Conservation (phyloP, 2,797 vertebrate species). For the Buphagus erythrorhynchus region DNA sequence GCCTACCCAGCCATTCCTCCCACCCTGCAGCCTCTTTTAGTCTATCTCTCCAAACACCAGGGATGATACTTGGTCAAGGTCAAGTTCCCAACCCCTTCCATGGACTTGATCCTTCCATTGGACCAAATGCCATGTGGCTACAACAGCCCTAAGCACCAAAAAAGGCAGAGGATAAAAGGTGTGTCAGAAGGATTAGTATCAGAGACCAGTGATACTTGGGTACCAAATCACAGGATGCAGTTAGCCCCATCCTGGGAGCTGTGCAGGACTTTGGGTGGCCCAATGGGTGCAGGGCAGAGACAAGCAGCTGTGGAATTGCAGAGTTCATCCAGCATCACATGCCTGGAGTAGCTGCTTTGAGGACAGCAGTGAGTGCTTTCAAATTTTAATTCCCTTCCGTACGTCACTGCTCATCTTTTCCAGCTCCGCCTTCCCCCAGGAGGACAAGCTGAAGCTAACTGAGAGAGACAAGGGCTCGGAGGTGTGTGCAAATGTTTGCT, state of each 20-base stretch:
- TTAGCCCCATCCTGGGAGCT: not conserved
- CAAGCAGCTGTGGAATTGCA: not conserved
- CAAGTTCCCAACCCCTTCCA: not conserved
- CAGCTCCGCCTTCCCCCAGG: conserved; percentile 35
- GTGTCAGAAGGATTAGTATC: not conserved
- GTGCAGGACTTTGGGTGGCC: not conserved
- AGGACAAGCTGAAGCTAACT: conserved; percentile 47
- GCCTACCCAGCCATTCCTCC: not conserved
- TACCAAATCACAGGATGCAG: fast-evolving
- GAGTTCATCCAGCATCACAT: not conserved
- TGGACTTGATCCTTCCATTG: not conserved
- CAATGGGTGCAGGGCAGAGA: not conserved
- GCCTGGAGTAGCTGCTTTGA: not conserved
- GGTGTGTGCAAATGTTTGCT: not conserved
- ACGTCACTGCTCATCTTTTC: not conserved
- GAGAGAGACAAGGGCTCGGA: conserved; percentile 45
- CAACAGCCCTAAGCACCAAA: not conserved
- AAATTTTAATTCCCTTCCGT: conserved; percentile 41
- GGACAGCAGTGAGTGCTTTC: not conserved
- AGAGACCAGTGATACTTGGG: not conserved
- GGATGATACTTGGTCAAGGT: not conserved
- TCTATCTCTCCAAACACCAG: not conserved
- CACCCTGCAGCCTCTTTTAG: not conserved
- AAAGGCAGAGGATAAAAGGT: not conserved
- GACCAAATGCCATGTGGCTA: fast-evolving